Conservation (phyloP, 2,888 invertebrate genomes). For the Apamea epomidion region DNA sequence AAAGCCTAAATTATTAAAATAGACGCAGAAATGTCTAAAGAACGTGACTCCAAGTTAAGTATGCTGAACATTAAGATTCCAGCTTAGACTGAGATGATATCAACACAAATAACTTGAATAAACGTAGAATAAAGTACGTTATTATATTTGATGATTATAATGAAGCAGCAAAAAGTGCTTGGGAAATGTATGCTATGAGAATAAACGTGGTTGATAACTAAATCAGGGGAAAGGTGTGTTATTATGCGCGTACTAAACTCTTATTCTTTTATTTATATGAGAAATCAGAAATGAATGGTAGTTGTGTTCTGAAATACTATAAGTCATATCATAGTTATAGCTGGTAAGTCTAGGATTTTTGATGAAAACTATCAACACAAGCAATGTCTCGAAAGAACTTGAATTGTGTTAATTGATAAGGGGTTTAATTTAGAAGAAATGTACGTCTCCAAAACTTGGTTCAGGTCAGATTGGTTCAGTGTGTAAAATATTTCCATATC, state of each 20-base stretch:
- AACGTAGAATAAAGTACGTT: conserved; percentile 54
- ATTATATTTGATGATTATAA: conserved; percentile 61
- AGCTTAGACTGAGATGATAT: conserved; percentile 67
- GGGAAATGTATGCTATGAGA: conserved; percentile 43
- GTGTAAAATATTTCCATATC: background rate
- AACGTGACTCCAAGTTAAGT: conserved; percentile 68
- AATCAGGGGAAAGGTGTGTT: conserved; percentile 14
- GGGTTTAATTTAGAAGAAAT: background rate
- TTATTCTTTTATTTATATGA: background rate
- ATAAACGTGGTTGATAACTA: conserved; percentile 24
- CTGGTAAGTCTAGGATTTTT: background rate
- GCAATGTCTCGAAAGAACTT: background rate
- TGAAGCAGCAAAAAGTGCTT: conserved; percentile 54
- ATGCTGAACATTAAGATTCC: conserved; percentile 68
- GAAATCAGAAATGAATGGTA: background rate
- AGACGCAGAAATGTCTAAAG: conserved; percentile 52
- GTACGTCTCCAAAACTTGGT: background rate
- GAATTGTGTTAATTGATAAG: background rate
- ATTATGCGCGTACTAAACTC: background rate
- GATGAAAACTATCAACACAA: background rate
- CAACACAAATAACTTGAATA: conserved; percentile 63
- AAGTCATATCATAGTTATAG: no score
- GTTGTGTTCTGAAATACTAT: background rate
- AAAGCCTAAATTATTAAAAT: conserved; percentile 57
- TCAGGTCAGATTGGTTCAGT: background rate